Evolutionary conservation across 2,888 invertebrate species (phyloP).

Genomic region (Timema cristinae): DNA sequence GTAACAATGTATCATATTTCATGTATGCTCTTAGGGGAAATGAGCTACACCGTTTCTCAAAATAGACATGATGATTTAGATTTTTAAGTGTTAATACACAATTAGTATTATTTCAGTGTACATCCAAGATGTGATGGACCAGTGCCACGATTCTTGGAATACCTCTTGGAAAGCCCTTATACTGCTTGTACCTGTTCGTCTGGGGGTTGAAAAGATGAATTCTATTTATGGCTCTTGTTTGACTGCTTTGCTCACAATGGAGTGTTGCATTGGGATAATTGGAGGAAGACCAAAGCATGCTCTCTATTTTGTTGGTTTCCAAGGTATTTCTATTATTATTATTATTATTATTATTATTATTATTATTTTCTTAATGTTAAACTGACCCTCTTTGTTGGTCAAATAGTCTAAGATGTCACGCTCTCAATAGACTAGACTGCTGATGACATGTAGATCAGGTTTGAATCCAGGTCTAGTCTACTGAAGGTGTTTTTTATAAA

Average conservation of each 20-base stretch:
- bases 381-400: no score
- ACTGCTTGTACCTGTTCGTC: conserved; percentile 76
- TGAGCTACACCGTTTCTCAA: no score
- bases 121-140: conserved; percentile 68
- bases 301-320: conserved; percentile 88
- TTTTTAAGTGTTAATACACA: conserved; percentile 17
- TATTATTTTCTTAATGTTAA: no score
- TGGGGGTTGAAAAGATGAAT: conserved; percentile 85
- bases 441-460: no score
- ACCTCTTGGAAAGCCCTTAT: conserved; percentile 69
- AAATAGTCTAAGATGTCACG: no score
- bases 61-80: conserved; percentile 9
- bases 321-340: conserved; percentile 49
- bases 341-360: neutral
- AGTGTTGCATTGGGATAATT: conserved; percentile 84
- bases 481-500: no score
- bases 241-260: conserved; percentile 72
- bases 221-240: conserved; percentile 79
- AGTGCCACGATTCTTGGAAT: conserved; percentile 49
- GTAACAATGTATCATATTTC: no score
- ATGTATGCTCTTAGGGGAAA: no score
- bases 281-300: conserved; percentile 93
- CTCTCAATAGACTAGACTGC: no score
- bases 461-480: no score
- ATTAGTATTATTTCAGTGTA: conserved; percentile 53